These are phyloP conservation scores for Eurois occulta DNA, from an alignment of 2,888 invertebrate species.

Conservation along the genomic window DNA sequence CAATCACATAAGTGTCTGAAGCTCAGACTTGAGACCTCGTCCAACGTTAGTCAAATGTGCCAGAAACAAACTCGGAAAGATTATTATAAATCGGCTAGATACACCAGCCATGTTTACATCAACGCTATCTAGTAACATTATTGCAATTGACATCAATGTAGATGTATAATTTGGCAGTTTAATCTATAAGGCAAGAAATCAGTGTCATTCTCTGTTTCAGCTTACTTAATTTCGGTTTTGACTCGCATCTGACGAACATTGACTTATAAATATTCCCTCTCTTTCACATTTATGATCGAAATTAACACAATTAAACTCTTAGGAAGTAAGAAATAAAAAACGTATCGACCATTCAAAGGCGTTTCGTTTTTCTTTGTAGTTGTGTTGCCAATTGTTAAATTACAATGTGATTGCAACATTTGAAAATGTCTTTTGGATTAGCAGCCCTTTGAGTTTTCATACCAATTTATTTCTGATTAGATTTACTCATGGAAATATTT, in stretches of 20 bases:
- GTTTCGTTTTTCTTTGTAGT: slow-evolving; percentile 29
- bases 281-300: slow-evolving; percentile 56
- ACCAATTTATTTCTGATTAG: slow-evolving; percentile 47
- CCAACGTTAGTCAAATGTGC: slow-evolving; percentile 51
- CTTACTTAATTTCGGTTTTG: slow-evolving; percentile 36
- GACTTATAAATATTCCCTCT: slow-evolving; percentile 55
- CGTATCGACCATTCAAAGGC: slow-evolving; percentile 44
- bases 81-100: slow-evolving; percentile 36
- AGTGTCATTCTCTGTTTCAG: slow-evolving; percentile 30
- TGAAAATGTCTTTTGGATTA: slow-evolving; percentile 63
- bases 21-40: slow-evolving; percentile 61
- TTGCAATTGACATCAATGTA: slow-evolving; percentile 61
- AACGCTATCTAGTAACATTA: slow-evolving; percentile 55
- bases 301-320: slow-evolving; percentile 57
- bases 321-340: slow-evolving; percentile 55
- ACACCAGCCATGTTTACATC: slow-evolving; percentile 26
- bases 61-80: slow-evolving; percentile 36
- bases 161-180: slow-evolving; percentile 50
- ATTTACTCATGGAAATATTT: slow-evolving; percentile 58
- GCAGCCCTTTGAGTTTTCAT: slow-evolving; percentile 56
- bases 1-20: slow-evolving; percentile 77
- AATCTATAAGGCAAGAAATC: slow-evolving; percentile 63
- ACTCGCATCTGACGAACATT: slow-evolving; percentile 46
- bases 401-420: slow-evolving; percentile 50
- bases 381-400: slow-evolving; percentile 49